Base-by-base conservation (phyloP, 2,888 invertebrate genomes). In the Slavum lentiscoides region DNA sequence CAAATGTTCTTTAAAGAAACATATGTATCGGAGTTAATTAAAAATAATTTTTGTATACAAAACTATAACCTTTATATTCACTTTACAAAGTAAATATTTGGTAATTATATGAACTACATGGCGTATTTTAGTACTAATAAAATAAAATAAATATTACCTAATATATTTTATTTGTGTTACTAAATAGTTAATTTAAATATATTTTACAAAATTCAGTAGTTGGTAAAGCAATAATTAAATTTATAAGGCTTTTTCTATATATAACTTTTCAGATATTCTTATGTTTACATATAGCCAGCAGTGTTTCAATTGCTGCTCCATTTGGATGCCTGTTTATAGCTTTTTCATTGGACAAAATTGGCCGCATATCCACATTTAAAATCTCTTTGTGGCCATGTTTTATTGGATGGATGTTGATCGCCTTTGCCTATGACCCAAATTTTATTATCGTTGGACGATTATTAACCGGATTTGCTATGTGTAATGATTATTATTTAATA, bases 331-430 rank as follows among this genome's bases (percentile, higher is more conserved):
- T 80, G 9, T 80, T 80, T 64, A 70, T 80, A 70, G 70, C 70
- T 15, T 72, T 70, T 64, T n/a, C 80, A 55, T 19, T 80, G 39
- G 80, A 80, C 9, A 80, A n/a, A 80, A 21, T 80, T 55, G 80
- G 80, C 17, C 69, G 80, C 55, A 72, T 80, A 70, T 19, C 21
- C 19, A 80, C 80, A 19, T 80, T 80, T 64, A 80, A 80, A 64
- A 23, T 80, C 17, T 70, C 80, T n/a, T 37, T 82, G 37, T 69
- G 76, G 76, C 82, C 82, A 23, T 82, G 77, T 76, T 55, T 80
- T 53, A 58, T 82, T 66, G 82, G 82, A 19, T 82, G 82, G 82
- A 13, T 82, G n/a, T 58, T 80, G 15, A 82, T 82, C 8, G 82
- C 72, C 8, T 39, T 72, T 49, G 76, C 82, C n/a, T 64, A n/a